Percentiles rank a stretch among this genome's conserved stretches.
These are phyloP conservation scores for Ardeotis arabs DNA, from an alignment of 2,113 vertebrate genomes.

Conservation along the genomic window DNA sequence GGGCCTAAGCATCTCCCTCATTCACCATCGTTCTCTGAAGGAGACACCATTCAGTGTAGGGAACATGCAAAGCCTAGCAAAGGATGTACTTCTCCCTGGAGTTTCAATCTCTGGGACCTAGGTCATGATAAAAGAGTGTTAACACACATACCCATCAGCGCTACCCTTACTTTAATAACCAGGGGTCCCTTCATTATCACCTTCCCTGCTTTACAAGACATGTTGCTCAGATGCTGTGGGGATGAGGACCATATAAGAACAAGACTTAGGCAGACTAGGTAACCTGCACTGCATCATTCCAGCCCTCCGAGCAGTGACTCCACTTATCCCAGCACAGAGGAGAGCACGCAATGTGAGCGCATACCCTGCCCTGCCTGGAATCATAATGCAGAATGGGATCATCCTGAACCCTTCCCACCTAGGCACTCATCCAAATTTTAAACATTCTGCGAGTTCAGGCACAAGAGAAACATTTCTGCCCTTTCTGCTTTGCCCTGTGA, in stretches of 20 bases:
- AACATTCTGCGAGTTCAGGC: constrained; percentile 16
- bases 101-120: neutral
- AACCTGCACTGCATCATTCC: neutral
- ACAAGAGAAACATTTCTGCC: constrained; percentile 34
- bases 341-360: accelerated
- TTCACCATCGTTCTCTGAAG: neutral
- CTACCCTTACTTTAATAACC: neutral
- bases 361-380: constrained; percentile 14
- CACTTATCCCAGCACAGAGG: neutral
- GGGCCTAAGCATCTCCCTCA: neutral
- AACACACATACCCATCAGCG: neutral
- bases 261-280: neutral
- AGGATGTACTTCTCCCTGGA: neutral
- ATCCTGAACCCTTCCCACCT: constrained; percentile 28
- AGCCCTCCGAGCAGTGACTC: neutral
- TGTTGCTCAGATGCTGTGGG: neutral
- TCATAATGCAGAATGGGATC: constrained; percentile 30
- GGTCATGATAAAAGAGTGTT: neutral
- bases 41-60: neutral
- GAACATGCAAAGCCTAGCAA: neutral
- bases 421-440: constrained; percentile 26
- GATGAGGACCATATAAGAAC: neutral
- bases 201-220: neutral
- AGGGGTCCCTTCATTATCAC: neutral
- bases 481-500: constrained; percentile 17